Percentiles rank a stretch among this genome's conserved stretches.
These are phyloP conservation scores for Gerris lacustris DNA, from an alignment of 2,888 invertebrate species.

Conservation along the genomic window DNA sequence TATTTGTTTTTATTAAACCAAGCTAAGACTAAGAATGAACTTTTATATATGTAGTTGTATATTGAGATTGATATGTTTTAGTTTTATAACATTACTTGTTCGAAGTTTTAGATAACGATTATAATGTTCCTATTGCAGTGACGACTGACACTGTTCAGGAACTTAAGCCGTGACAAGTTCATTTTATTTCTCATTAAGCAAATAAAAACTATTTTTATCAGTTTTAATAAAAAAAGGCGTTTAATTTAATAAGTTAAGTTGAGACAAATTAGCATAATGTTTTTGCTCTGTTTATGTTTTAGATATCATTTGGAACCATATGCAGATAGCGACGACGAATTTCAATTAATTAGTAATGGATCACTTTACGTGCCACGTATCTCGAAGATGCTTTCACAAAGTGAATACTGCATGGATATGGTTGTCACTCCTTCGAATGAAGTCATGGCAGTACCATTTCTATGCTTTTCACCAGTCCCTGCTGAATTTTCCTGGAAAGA, in stretches of 20 bases:
- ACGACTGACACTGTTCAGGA: too few relatives aligned
- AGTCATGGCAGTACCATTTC: slow-evolving; percentile 36
- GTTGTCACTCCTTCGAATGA: not conserved
- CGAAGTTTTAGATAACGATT: too few relatives aligned
- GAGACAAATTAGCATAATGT: not conserved
- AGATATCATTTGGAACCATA: slow-evolving; percentile 47
- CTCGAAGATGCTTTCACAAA: not conserved
- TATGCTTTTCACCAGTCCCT: slow-evolving; percentile 38
- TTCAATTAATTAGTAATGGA: slow-evolving; percentile 47
- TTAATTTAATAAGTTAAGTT: not conserved
- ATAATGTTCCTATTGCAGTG: too few relatives aligned
- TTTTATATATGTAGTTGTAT: too few relatives aligned
- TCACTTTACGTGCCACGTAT: slow-evolving; percentile 42
- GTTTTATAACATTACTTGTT: too few relatives aligned
- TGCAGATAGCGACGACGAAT: slow-evolving; percentile 41
- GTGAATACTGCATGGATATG: not conserved
- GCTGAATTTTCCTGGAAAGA: slow-evolving; percentile 20
- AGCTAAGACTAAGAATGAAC: too few relatives aligned
- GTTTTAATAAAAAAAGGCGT: too few relatives aligned
- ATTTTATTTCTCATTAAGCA: too few relatives aligned
- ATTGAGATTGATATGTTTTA: too few relatives aligned
- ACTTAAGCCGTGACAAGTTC: too few relatives aligned
- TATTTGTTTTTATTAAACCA: too few relatives aligned
- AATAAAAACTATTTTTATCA: too few relatives aligned
- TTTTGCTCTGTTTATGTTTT: slow-evolving; percentile 24